phyloP scores from a whole-genome alignment of 2,888 invertebrate genomes.

The Griposia aprilina region DNA sequence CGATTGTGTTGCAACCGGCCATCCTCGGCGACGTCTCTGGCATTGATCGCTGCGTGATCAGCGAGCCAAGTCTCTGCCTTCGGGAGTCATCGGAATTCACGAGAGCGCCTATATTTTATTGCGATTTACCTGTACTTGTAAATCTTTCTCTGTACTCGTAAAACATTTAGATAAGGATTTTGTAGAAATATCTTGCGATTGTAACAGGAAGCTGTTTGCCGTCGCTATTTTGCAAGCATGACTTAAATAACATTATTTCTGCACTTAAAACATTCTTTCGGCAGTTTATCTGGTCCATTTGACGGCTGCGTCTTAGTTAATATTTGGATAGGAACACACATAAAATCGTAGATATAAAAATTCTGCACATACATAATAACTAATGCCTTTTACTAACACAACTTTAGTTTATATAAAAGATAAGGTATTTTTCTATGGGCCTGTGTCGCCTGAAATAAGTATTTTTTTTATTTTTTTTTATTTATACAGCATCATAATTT shows the following conservation, averaged over 20 bases:
- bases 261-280: neutral
- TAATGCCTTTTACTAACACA: too few species aligned
- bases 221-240: neutral
- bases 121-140: constrained; percentile 39
- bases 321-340: neutral
- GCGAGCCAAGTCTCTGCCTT: constrained; percentile 76
- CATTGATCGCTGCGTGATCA: constrained; percentile 85
- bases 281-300: neutral
- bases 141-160: constrained; percentile 56
- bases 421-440: too few species aligned
- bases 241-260: neutral
- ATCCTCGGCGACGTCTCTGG: constrained; percentile 80
- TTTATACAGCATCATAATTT: too few species aligned
- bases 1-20: constrained; percentile 76
- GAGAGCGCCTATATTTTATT: constrained; percentile 54
- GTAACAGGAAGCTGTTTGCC: neutral
- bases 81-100: constrained; percentile 73
- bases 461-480: too few species aligned
- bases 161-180: constrained; percentile 41
- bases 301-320: neutral
- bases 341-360: neutral
- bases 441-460: too few species aligned
- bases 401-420: too few species aligned
- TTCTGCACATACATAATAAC: neutral
- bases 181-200: neutral